phyloP scores from a whole-genome alignment of 2,888 invertebrate genomes.

The Pandemis heparana region DNA sequence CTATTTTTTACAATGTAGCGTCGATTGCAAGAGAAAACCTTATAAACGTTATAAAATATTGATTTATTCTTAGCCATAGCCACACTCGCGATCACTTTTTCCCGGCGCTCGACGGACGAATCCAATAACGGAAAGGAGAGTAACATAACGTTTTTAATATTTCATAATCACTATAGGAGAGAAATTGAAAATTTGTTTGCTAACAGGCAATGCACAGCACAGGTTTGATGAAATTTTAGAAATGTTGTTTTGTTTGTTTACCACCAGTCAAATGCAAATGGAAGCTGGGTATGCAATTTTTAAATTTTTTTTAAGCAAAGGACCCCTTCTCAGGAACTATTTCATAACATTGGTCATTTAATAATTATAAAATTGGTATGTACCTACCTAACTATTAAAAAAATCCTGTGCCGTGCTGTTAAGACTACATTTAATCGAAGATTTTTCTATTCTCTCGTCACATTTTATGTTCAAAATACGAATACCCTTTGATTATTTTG shows the following conservation, averaged over 20 bases:
- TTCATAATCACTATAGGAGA: slow-evolving; percentile 11
- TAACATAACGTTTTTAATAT: slow-evolving; percentile 20
- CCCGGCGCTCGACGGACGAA: slow-evolving; percentile 4
- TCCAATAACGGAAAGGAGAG: slow-evolving; percentile 29
- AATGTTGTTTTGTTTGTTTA: background rate
- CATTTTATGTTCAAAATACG: background rate
- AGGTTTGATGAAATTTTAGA: slow-evolving; percentile 9
- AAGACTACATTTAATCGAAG: too few species aligned
- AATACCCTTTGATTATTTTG: background rate
- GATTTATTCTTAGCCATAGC: slow-evolving; percentile 23
- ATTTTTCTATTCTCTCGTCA: background rate
- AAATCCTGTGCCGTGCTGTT: too few species aligned
- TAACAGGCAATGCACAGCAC: background rate
- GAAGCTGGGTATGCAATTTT: background rate
- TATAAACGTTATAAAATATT: slow-evolving; percentile 30
- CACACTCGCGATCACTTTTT: slow-evolving; percentile 17
- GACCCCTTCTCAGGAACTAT: too few species aligned
- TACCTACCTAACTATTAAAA: too few species aligned
- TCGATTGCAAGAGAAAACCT: slow-evolving; percentile 27
- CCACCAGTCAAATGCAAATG: background rate
- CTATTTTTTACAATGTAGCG: background rate
- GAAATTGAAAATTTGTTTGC: slow-evolving; percentile 20
- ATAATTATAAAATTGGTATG: too few species aligned
- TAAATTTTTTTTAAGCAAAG: background rate
- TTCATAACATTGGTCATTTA: too few species aligned